A percentile compares a stretch with the other conserved stretches of the same genome.
phyloP scores from a whole-genome alignment of 2,888 invertebrate species.

The Dicyrtoma fusca region DNA sequence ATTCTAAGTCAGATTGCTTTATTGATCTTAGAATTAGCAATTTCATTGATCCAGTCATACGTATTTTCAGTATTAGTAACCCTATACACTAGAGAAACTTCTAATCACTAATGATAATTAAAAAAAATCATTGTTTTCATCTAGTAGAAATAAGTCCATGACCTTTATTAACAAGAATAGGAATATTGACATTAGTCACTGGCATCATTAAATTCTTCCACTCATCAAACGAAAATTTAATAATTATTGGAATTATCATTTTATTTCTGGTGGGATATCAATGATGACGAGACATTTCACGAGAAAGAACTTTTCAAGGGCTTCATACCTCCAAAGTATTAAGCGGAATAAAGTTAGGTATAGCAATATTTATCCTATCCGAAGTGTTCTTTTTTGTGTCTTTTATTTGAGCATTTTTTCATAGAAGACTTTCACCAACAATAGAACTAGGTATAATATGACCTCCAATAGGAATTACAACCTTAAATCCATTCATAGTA shows the following conservation, averaged over 20 bases:
- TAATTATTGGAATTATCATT: slow-evolving; percentile 63
- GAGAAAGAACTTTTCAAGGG: slow-evolving; percentile 71
- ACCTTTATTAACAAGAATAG: slow-evolving; percentile 67
- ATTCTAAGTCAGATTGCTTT: slow-evolving; percentile 63
- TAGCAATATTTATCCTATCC: slow-evolving; percentile 74
- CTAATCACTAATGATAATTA: slow-evolving; percentile 62
- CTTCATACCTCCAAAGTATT: slow-evolving; percentile 67
- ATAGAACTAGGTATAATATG: slow-evolving; percentile 68
- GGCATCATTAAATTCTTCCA: slow-evolving; percentile 69
- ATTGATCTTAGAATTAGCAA: slow-evolving; percentile 66
- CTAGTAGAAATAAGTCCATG: slow-evolving; percentile 70
- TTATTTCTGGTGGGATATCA: slow-evolving; percentile 65
- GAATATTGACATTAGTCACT: slow-evolving; percentile 65
- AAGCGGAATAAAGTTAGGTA: slow-evolving; percentile 69
- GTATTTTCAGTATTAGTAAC: slow-evolving; percentile 70
- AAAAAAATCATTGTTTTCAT: slow-evolving; percentile 68
- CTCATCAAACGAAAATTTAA: slow-evolving; percentile 63
- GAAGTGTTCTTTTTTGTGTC: slow-evolving; percentile 69
- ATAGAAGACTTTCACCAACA: slow-evolving; percentile 62
- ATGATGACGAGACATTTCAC: slow-evolving; percentile 73
- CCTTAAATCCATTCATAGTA: slow-evolving; percentile 72
- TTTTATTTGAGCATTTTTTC: slow-evolving; percentile 66
- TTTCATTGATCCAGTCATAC: slow-evolving; percentile 70
- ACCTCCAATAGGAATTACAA: slow-evolving; percentile 68
- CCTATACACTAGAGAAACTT: slow-evolving; percentile 71